Evolutionary conservation across 2,113 vertebrate genomes (phyloP), one percentile per base, ranked within the genome.

Genomic region (Phocoena sinus): DNA sequence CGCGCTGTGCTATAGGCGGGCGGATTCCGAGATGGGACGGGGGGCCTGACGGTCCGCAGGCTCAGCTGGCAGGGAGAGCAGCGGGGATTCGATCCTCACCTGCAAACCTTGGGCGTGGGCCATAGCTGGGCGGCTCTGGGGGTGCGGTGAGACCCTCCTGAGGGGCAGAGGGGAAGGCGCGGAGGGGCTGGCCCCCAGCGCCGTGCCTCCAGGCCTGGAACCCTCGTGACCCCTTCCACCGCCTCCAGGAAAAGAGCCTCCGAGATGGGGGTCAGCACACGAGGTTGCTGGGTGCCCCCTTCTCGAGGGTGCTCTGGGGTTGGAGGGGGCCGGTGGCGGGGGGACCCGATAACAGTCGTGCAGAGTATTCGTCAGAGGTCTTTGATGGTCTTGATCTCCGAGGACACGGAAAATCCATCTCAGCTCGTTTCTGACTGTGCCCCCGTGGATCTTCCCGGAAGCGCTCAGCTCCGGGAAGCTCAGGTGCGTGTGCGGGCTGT

Each of bases 221-320:
- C 31, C 18, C 8, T 3, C 2, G 26, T 15, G 26, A 31, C 33
- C 33, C 74, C 17, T 67, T 5, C 21, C 15, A 1, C 28, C 6
- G 15, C 41, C 71, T 76, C 56, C 10, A 1, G 25, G 68, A 56
- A 41, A 6, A 47, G 80, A 74, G 58, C 20, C 44, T 25, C 11
- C 0, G 1, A 26, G 11, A 8, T 28, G 21, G 8, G 11, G 12
- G 31, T 74, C 20, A 0, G 5, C 14, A 6, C 0, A 2, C 3
- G 3, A 4, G 9, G 23, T 10, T 60, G 47, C 9, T 0, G 3
- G 38, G 18, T 4, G 33, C 5, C 2, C 33, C 2, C 33, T 7
- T 15, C 5, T 6, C 31, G 20, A 5, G 13, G 3, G 4, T 14
- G 25, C 15, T 65, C 50, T 2, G 0, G 13, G 33, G 36, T 2